Evolutionary conservation across 2,797 vertebrate genomes (phyloP).

Genomic region (Lacerta viridis): DNA sequence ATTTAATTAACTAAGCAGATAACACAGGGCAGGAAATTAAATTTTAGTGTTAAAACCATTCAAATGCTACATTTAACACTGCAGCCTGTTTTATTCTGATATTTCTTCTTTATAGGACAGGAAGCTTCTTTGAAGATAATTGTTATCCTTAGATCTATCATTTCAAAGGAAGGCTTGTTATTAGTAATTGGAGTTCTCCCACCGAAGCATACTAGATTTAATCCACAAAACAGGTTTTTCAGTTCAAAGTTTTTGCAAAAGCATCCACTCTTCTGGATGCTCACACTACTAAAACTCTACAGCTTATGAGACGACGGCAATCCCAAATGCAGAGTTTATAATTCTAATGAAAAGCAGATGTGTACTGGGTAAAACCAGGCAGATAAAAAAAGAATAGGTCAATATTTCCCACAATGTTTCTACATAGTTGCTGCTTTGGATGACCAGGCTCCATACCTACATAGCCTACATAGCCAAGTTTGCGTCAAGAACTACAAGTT

Average conservation of each 20-base stretch:
- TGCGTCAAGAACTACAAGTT: not conserved
- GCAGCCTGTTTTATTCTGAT: slow-evolving; percentile 27
- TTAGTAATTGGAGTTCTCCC: not conserved
- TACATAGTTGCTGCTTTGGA: not conserved
- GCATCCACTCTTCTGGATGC: not conserved
- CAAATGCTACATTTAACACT: slow-evolving; percentile 41
- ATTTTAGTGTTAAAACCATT: slow-evolving; percentile 51
- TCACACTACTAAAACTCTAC: not conserved
- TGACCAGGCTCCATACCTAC: not conserved
- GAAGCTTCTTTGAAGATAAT: slow-evolving; percentile 30
- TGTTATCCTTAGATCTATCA: slow-evolving; percentile 20
- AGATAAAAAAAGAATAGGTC: not conserved
- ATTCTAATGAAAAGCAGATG: slow-evolving; percentile 1
- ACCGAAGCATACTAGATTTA: not conserved
- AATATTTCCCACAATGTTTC: not conserved
- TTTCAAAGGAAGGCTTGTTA: slow-evolving; percentile 34
- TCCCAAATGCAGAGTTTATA: not conserved
- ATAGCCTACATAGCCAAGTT: not conserved
- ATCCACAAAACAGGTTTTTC: not conserved
- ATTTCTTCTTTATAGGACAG: slow-evolving; percentile 29
- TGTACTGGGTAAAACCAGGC: not conserved
- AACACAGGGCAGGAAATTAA: slow-evolving; percentile 53
- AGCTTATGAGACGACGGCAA: not conserved
- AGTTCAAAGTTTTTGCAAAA: slow-evolving; percentile 5
- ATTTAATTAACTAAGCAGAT: slow-evolving; percentile 53